Conservation (phyloP, 2,113 vertebrate species). For the Antennarius striatus region DNA sequence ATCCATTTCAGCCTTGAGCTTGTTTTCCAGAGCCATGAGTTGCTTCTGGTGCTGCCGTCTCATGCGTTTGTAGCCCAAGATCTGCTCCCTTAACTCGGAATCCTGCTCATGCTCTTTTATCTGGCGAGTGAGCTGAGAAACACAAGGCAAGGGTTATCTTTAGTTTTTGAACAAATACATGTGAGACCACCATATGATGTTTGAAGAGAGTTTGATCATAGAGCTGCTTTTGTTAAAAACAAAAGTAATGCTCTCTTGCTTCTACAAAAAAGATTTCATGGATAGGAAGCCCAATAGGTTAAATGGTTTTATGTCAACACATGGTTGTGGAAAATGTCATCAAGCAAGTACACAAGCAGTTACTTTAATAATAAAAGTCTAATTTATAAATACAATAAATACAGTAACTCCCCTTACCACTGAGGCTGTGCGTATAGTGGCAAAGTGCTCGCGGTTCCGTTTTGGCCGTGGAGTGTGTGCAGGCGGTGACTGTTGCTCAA, state of each 20-base stretch:
- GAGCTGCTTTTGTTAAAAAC: too few species aligned
- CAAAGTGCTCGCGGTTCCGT: slow-evolving; percentile 98
- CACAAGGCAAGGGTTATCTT: not conserved
- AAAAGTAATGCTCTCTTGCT: not conserved
- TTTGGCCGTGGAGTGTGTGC: slow-evolving; percentile 89
- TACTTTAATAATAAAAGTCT: too few species aligned
- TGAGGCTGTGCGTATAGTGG: slow-evolving; percentile 96
- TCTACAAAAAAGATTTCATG: not conserved
- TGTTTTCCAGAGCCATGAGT: slow-evolving; percentile 97
- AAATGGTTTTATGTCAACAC: not conserved
- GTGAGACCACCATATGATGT: too few species aligned
- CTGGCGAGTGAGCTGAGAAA: slow-evolving; percentile 92
- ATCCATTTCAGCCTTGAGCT: slow-evolving; percentile 97
- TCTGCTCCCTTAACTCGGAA: slow-evolving; percentile 96
- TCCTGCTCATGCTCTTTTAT: slow-evolving; percentile 99
- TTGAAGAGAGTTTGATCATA: too few species aligned
- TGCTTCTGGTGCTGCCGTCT: slow-evolving; percentile 98
- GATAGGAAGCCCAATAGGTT: not conserved
- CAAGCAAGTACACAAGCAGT: not conserved
- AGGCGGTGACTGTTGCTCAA: slow-evolving; percentile 89
- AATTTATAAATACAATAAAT: not conserved
- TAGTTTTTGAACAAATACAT: too few species aligned
- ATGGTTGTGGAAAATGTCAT: slow-evolving; percentile 3
- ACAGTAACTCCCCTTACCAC: slow-evolving; percentile 79
- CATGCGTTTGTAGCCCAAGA: slow-evolving; percentile 98